Conservation (phyloP, 2,113 vertebrate genomes). For the Neogobius melanostomus region DNA sequence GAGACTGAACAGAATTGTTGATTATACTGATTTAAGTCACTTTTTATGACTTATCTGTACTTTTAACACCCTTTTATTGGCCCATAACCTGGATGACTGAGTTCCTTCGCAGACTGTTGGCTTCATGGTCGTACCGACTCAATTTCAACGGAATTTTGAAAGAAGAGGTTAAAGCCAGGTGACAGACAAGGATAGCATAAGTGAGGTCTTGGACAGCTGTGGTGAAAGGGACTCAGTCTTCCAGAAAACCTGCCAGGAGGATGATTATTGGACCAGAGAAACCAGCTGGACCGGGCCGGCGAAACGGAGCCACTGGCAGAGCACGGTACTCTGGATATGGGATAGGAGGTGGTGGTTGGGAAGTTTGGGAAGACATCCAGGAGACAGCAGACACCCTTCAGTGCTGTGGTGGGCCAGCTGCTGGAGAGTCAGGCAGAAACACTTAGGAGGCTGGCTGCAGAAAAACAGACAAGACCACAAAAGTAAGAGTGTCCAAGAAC, state of each 20-base stretch:
- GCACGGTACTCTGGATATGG: conserved; percentile 23
- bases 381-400: conserved; percentile 27
- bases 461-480: conserved; percentile 35
- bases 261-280: conserved; percentile 47
- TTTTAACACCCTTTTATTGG: not conserved
- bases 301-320: conserved; percentile 28
- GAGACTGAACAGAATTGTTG: no score
- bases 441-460: conserved; percentile 43
- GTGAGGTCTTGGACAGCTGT: conserved; percentile 28
- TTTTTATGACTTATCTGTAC: not conserved
- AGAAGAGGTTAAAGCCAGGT: conserved; percentile 10
- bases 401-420: conserved; percentile 28
- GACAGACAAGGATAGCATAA: conserved; percentile 16
- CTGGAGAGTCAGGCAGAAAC: conserved; percentile 28
- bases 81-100: conserved; percentile 8
- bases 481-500: conserved; percentile 30
- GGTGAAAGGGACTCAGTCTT: conserved; percentile 23
- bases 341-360: conserved; percentile 22
- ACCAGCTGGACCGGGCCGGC: conserved; percentile 28
- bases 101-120: conserved; percentile 1
- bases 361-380: conserved; percentile 36
- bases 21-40: not conserved
- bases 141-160: conserved; percentile 9
- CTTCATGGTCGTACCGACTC: not conserved
- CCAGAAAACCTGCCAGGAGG: conserved; percentile 35